Base-by-base conservation (phyloP, 2,113 vertebrate genomes). In the Gambusia affinis region DNA sequence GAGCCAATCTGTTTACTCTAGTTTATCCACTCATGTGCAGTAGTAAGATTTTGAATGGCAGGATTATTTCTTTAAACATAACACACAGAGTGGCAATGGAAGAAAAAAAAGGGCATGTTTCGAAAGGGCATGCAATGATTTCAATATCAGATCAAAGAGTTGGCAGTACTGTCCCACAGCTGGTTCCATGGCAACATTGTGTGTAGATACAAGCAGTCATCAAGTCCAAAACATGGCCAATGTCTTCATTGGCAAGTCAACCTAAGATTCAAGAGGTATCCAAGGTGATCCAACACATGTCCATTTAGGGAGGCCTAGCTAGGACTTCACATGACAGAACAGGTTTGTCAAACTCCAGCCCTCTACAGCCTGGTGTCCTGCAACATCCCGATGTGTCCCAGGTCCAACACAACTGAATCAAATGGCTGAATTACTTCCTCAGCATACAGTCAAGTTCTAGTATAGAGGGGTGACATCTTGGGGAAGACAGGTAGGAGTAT, bases 1-100 rank as follows among this genome's bases (percentile, higher is more conserved):
- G 19, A 27, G 31, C 30, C 0, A 0, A 15, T 30, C 4, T 6
- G 28, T n/a, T 11, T 54, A 12, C 24, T 39, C 39, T 11, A 2
- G 5, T 44, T 27, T 2, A 3, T 44, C 14, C 42, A 44, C 3
- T 14, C 12, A 4, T 57, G 31, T 60, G n/a, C 22, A 64, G 22
- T 8, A n/a, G 68, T 60, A 57, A 54, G 15, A 60, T 12, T 69
- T 1, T 1, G 31, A 67, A 28, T 27, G 60, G 24, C n/a, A 69
- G 66, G 33, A 81, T 62, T 28, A 73, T 60, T 31, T 62, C 39
- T 70, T 76, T 70, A 39, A 65, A 66, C 17, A 28, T 15, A 12
- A 70, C 28, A 27, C 24, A 4, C 19, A 22, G 47, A 3, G 47
- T 54, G 22, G 22, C 22, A 54, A 54, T 24, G 22, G 8, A 14